Evolutionary conservation across 2,113 vertebrate genomes (phyloP).

Genomic region (Petrocephalus zakoni): DNA sequence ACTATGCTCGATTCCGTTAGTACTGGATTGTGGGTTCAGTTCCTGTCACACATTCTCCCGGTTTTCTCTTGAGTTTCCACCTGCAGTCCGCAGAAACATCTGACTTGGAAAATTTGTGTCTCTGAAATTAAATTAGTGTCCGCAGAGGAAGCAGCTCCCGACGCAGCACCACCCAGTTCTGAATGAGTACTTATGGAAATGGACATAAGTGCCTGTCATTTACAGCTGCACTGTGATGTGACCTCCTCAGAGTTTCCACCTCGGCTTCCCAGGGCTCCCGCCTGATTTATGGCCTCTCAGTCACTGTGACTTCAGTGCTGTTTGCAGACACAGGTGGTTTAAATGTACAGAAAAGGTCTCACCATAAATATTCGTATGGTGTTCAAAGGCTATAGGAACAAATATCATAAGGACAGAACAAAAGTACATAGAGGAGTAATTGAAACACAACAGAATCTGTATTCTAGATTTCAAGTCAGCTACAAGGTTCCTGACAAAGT

Average conservation of each 20-base stretch:
- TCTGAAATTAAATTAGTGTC: background rate
- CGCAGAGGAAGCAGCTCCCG: background rate
- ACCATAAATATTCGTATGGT: slow-evolving; percentile 1
- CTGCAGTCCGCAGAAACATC: background rate
- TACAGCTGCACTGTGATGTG: background rate
- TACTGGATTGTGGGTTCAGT: background rate
- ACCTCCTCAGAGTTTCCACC: background rate
- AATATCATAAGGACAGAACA: background rate
- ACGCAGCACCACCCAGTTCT: background rate
- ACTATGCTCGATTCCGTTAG: background rate
- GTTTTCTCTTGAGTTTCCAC: background rate
- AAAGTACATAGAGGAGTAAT: background rate
- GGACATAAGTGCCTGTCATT: background rate
- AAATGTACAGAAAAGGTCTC: background rate
- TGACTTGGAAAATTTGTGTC: background rate
- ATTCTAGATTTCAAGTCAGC: background rate
- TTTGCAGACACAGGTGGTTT: background rate
- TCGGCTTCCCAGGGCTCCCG: background rate
- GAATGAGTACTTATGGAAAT: background rate
- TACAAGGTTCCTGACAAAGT: background rate
- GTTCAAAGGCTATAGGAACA: background rate
- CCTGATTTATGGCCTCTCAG: background rate
- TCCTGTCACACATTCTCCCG: background rate
- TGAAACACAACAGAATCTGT: background rate
- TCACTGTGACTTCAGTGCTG: background rate